These are phyloP conservation scores for Sisyra terminalis DNA, from an alignment of 2,888 invertebrate species.

Conservation along the genomic window DNA sequence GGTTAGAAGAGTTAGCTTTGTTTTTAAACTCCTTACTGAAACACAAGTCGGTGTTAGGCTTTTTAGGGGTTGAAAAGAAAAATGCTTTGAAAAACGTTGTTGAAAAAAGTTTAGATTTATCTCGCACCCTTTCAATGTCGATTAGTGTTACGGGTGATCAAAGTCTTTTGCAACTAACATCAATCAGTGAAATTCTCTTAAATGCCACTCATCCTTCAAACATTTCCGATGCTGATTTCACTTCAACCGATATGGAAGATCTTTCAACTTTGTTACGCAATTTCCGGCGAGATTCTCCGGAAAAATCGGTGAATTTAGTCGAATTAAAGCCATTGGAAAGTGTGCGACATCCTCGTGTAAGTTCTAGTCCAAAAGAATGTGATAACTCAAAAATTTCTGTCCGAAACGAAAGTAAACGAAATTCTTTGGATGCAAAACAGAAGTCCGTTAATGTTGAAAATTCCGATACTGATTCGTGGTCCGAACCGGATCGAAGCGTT, in stretches of 20 bases:
- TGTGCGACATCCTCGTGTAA: no score
- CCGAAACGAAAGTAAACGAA: constrained; percentile 17
- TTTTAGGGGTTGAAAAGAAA: constrained; percentile 32
- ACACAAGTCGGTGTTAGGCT: constrained; percentile 38
- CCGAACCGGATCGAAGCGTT: constrained; percentile 70
- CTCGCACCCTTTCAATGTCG: constrained; percentile 29
- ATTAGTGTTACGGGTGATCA: constrained; percentile 29
- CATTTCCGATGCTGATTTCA: no score
- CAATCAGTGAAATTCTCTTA: constrained; percentile 27
- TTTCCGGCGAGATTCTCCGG: no score
- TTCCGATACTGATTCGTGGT: constrained; percentile 73
- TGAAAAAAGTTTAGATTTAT: constrained; percentile 34
- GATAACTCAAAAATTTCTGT: no score
- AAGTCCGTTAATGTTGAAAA: constrained; percentile 19
- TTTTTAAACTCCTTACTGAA: constrained; percentile 46
- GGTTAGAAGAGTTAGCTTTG: constrained; percentile 46
- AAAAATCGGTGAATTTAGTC: no score
- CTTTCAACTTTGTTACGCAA: no score
- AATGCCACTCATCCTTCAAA: constrained; percentile 8
- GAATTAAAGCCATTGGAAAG: no score
- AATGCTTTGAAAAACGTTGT: constrained; percentile 34
- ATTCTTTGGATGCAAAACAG: constrained; percentile 24
- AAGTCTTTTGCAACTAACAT: constrained; percentile 30
- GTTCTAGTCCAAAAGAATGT: no score
- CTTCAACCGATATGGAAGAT: no score